Base-by-base conservation (phyloP, 37 sponge, comb jelly and placozoan species). In the Spongilla lacustris region DNA sequence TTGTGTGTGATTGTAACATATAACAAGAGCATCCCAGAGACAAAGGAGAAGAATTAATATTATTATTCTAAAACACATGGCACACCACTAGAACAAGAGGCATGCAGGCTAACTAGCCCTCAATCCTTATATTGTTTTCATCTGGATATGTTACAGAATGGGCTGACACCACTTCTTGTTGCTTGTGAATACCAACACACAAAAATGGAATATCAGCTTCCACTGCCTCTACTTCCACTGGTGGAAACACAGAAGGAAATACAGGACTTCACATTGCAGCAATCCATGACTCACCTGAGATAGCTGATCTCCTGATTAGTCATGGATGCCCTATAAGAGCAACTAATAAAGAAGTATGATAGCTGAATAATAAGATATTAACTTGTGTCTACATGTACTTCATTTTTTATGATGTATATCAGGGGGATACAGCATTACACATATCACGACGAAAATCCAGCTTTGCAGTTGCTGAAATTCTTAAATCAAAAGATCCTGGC, bases 191-290 rank as follows among this genome's bases (percentile, higher is more conserved):
- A 83, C 41, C 74, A 84, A 49, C 77, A 84, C 11, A 35, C 27
- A 29, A 75, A 78, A 0, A 25, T 74, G 71, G 31, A 72, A 22
- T 72, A 37, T 28, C 38, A 84, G 58, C n/a, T 76, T 2, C 26
- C 19, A 1, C 11, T 58, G 58, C 58, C 58, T 58, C 58, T 17
- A 14, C 58, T 17, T 58, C 58, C 58, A 58, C 21, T 10, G 58
- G 1, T 58, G 58, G 46, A 23, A 48, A 13, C 21, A 29, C 66
- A 31, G 85, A 78, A 36, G 84, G 81, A 8, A 79, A 71, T 68
- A 89, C 76, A 6, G 85, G 68, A 13, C 84, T 91, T 17, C 92
- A 91, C 77, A 25, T 91, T 14, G 92, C 92, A 30, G 92, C 92
- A 22, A 79, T 91, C 28, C 87, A 83, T 83, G 88, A 91, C 67